Evolutionary conservation across 2,888 invertebrate genomes (phyloP).

Genomic region (Himalopsyche tibetana): DNA sequence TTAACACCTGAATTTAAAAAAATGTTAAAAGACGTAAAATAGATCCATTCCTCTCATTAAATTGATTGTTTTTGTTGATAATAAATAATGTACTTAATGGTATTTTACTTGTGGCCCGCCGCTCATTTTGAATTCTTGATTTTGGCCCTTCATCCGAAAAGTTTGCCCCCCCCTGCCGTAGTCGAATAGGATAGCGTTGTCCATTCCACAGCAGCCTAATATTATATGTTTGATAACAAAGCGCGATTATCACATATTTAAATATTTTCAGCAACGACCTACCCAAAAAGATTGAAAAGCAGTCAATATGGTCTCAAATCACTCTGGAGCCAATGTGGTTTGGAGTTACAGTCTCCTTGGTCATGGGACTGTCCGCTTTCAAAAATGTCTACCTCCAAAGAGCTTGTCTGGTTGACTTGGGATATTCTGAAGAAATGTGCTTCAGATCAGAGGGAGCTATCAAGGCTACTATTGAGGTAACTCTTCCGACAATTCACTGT

Average conservation of each 20-base stretch:
- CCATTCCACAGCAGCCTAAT: too few species aligned
- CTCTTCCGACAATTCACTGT: slow-evolving; percentile 67
- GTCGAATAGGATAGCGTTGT: too few species aligned
- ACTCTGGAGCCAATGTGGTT: slow-evolving; percentile 65
- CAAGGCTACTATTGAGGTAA: slow-evolving; percentile 67
- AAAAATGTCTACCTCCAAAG: slow-evolving; percentile 85
- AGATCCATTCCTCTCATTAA: too few species aligned
- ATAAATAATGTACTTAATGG: too few species aligned
- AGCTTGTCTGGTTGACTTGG: slow-evolving; percentile 84
- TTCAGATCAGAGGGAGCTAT: slow-evolving; percentile 48
- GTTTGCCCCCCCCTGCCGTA: too few species aligned
- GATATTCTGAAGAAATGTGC: slow-evolving; percentile 79
- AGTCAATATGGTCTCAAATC: slow-evolving; percentile 47
- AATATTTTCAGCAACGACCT: slow-evolving; percentile 36
- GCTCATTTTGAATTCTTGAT: too few species aligned
- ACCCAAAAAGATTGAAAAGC: slow-evolving; percentile 45
- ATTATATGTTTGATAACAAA: too few species aligned
- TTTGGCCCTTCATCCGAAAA: too few species aligned
- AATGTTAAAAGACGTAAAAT: too few species aligned
- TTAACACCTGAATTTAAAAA: too few species aligned
- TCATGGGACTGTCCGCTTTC: slow-evolving; percentile 60
- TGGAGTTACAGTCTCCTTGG: slow-evolving; percentile 61
- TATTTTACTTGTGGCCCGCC: too few species aligned
- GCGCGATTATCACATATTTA: background rate
- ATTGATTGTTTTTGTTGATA: too few species aligned